Evolutionary conservation across 2,888 invertebrate species (phyloP).

Genomic region (Epistrophe eligans): DNA sequence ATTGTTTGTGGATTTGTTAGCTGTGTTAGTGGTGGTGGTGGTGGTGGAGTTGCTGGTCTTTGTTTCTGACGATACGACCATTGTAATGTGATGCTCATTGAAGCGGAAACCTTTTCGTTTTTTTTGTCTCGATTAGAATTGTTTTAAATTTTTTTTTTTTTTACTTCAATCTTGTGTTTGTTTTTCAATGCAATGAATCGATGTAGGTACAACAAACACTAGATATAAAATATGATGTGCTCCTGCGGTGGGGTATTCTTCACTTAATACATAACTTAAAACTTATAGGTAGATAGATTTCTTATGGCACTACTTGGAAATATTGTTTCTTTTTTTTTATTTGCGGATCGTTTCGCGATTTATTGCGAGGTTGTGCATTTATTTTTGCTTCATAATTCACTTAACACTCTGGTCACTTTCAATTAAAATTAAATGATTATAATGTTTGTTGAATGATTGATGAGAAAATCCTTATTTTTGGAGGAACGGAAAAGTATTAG

Average conservation of each 20-base stretch:
- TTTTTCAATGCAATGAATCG: conserved; percentile 2
- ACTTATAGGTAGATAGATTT: conserved; percentile 28
- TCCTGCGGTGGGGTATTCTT: conserved; percentile 29
- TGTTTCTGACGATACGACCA: conserved; percentile 65
- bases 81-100: conserved; percentile 68
- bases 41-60: conserved; percentile 41
- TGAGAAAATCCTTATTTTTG: conserved; percentile 28
- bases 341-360: conserved; percentile 32
- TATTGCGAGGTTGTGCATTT: conserved; percentile 1
- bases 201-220: conserved; percentile 13
- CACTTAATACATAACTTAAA: conserved; percentile 50
- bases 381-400: conserved; percentile 53
- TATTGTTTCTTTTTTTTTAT: conserved; percentile 56
- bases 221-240: conserved; percentile 2
- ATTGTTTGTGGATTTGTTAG: conserved; percentile 52
- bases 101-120: conserved; percentile 52
- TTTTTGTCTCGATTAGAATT: conserved; percentile 5
- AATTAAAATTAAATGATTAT: neutral
- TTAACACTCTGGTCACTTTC: conserved; percentile 32
- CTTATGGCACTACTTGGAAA: conserved; percentile 62
- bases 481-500: conserved; percentile 12
- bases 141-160: neutral
- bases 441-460: neutral
- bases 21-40: conserved; percentile 23
- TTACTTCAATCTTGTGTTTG: conserved; percentile 1